Evolutionary conservation across 2,113 vertebrate genomes (phyloP), one percentile per base, ranked within the genome.

Genomic region (Alethe castanea): DNA sequence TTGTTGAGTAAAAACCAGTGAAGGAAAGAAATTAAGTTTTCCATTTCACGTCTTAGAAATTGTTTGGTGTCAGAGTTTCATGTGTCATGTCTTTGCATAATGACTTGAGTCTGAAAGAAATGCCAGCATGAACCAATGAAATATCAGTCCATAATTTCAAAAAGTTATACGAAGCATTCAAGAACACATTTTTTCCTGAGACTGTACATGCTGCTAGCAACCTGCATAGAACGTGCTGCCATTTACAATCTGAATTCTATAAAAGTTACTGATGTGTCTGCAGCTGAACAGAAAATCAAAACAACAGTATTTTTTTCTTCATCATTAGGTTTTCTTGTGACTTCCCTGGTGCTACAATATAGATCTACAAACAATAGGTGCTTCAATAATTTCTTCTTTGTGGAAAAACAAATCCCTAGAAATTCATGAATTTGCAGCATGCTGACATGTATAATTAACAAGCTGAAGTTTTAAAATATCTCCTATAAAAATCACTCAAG

Each of bases 261-360:
- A 65, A 74, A 74, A 92, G 38, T 93, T 90, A 72, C 71, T 77
- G 15, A 14, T 91, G 5, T 88, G 57, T 84, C 85, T 94, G 36
- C 89, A 94, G 81, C 87, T 94, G 81, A 94, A 80, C 76, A 94
- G 83, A 91, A 94, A 97, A 91, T 82, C 91, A 65, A 80, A 96
- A 36, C 91, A 91, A 47, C 50, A 2, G 42, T 59, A 10, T 54
- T 40, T 73, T 81, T 94, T 92, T 61, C 86, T 76, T 95, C 88
- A 81, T 23, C 47, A 70, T 64, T 70, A 57, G 26, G 22, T 35
- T 57, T 78, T 85, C 83, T 69, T 69, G 42, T 90, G 42, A 40
- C 36, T 91, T 92, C 61, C 6, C 16, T 71, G 53, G 31, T 90
- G 29, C 94, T 86, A 24, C 71, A 35, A 24, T 54, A 2, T 61